Base-by-base conservation (phyloP, 2,797 vertebrate species). In the Cheirogaleus major region DNA sequence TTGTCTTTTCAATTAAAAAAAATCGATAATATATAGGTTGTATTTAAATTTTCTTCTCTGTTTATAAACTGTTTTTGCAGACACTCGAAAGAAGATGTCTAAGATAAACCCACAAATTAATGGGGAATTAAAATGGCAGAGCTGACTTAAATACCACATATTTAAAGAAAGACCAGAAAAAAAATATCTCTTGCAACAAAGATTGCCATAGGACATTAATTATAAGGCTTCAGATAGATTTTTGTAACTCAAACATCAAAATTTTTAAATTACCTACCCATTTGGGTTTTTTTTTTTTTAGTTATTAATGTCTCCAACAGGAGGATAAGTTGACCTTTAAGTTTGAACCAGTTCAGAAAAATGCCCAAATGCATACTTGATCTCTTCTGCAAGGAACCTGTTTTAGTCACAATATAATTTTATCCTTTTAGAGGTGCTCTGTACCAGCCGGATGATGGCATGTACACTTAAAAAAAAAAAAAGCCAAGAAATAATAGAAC, bases 241-340 rank as follows among this genome's bases (percentile, higher is more conserved):
- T 97, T 92, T 95, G 76, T 80, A 94, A 96, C 65, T 93, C 80
- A 93, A 90, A 97, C 76, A 93, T 9, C 27, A 96, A 95, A 83
- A 96, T 79, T 87, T 97, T 70, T 96, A 97, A 96, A 98, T 93
- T 90, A 88, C 84, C 67, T 97, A 90, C 75, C 63, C 96, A 89
- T 87, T 96, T 97, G 59, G 63, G 4, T 9, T 20, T 67, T 91
- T 95, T 76, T n/a, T n/a, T 85, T 97, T 86, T 93, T 25, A 84
- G 76, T 41, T 72, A 84, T 87, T 97, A 91, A 97, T 57, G 94
- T 96, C 83, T 94, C 70, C 81, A 69, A 45, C 1, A 59, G 67
- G 89, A 90, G 72, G 79, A 94, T 69, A 97, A 75, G 78, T 17
- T 94, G 88, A 96, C 96, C 96, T 97, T 97, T 97, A 91, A 93